Conservation (phyloP, 1,140 invertebrate species). For the Acyrthosiphon pisum region DNA sequence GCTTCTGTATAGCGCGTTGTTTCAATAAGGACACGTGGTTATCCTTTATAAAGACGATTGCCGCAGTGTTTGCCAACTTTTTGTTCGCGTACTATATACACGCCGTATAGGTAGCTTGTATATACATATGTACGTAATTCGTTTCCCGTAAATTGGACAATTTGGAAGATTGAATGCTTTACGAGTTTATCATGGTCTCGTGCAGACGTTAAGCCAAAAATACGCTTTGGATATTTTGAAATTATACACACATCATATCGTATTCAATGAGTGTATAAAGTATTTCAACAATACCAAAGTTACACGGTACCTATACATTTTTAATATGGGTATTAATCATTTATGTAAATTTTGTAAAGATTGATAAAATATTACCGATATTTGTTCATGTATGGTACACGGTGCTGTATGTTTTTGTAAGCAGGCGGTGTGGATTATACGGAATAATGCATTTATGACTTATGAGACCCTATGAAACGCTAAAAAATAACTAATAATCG, state of each 20-base stretch:
- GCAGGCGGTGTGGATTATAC: background rate
- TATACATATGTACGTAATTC: slow-evolving; percentile 1
- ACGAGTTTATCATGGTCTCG: background rate
- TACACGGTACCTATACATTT: background rate
- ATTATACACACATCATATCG: slow-evolving; percentile 2
- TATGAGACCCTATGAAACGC: background rate
- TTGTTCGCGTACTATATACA: background rate
- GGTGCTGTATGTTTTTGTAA: background rate
- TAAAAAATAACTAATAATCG: background rate
- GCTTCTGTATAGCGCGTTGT: slow-evolving; percentile 29
- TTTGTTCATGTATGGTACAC: background rate
- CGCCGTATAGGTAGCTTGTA: background rate
- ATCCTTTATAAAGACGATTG: slow-evolving; percentile 34
- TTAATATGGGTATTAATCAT: background rate
- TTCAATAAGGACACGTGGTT: slow-evolving; percentile 41
- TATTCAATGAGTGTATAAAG: background rate
- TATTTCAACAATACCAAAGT: background rate
- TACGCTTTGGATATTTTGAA: background rate
- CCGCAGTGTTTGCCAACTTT: slow-evolving; percentile 32
- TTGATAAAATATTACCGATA: background rate
- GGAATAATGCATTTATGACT: background rate
- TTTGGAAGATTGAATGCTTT: slow-evolving; percentile 23
- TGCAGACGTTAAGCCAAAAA: background rate
- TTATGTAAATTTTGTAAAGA: background rate
- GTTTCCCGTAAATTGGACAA: slow-evolving; percentile 46